Evolutionary conservation across 92 coral and sea anemone species (phyloP), one percentile per base, ranked within the genome.

Genomic region (Ricordea florida): DNA sequence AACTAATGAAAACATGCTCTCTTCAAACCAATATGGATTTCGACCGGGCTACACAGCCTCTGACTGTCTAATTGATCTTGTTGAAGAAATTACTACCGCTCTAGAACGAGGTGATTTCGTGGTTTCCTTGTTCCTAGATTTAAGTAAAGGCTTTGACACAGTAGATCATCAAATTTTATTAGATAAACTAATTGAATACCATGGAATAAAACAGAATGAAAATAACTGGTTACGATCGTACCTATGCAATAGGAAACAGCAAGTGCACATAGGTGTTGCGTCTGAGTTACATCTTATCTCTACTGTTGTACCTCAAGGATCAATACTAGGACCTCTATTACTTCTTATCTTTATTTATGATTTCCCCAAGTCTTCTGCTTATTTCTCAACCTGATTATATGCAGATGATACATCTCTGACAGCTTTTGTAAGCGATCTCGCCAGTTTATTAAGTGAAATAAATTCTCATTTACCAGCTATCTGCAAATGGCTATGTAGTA

Each of bases 271-370:
- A 5, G 22, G 22, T 29, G 23, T 13, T 49, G 22, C 22, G 18
- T 25, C n/a, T n/a, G n/a, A 55, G 16, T 27, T 29, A n/a, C 5
- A 29, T 10, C 2, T 18, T 13, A 28, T 29, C 36, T 25, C 36
- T 3, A 56, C 62, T 56, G 62, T 35, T 28, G 40, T 56, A 56
- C 62, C 62, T 22, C 62, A 56, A 56, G 62, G 36, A 10, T 56
- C 38, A 27, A n/a, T n/a, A n/a, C n/a, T n/a, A n/a, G n/a, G n/a
- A n/a, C 2, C 31, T 4, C 10, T 56, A 29, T 10, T 21, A 56
- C 62, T 20, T 11, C 36, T 56, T 25, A 16, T 13, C 14, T n/a
- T n/a, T n/a, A n/a, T n/a, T n/a, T n/a, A n/a, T n/a, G n/a, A n/a
- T n/a, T 25, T 25, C 15, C 15, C 23, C 38, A 28, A 29, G 38